Evolutionary conservation across 2,797 vertebrate genomes (phyloP).

Genomic region (Chromobotia macracanthus): DNA sequence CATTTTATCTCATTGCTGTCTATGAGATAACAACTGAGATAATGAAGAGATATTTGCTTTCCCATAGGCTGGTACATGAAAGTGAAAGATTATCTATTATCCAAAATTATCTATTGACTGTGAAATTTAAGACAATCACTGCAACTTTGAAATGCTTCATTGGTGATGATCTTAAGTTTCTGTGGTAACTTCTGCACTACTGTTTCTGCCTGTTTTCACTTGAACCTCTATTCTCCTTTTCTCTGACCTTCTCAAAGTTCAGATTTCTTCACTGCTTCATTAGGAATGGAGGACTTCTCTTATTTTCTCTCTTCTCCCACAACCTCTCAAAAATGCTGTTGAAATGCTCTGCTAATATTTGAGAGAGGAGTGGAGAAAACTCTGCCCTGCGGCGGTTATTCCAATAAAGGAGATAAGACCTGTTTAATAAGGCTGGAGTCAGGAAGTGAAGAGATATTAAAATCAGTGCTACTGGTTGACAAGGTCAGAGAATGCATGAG

Average conservation of each 20-base stretch:
- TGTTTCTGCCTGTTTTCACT: background rate
- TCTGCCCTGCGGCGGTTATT: conserved; percentile 20
- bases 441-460: background rate
- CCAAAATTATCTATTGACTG: background rate
- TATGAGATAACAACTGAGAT: too few relatives aligned
- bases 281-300: background rate
- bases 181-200: background rate
- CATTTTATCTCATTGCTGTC: too few relatives aligned
- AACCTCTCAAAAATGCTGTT: conserved; percentile 8
- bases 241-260: conserved; percentile 7
- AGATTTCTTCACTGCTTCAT: conserved; percentile 16
- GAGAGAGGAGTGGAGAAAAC: conserved; percentile 55
- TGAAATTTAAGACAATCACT: background rate
- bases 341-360: conserved; percentile 45
- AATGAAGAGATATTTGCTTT: too few relatives aligned
- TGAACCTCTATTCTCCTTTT: background rate
- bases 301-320: background rate
- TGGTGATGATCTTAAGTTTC: background rate
- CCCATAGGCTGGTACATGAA: too few relatives aligned
- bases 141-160: background rate
- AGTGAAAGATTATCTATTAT: too few relatives aligned
- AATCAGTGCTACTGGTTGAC: conserved; percentile 16
- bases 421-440: conserved; percentile 23
- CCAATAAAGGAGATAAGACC: conserved; percentile 48
- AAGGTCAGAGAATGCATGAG: background rate